Evolutionary conservation across 64 coral and sea anemone genomes (phyloP).

Genomic region (Pachyseris speciosa): DNA sequence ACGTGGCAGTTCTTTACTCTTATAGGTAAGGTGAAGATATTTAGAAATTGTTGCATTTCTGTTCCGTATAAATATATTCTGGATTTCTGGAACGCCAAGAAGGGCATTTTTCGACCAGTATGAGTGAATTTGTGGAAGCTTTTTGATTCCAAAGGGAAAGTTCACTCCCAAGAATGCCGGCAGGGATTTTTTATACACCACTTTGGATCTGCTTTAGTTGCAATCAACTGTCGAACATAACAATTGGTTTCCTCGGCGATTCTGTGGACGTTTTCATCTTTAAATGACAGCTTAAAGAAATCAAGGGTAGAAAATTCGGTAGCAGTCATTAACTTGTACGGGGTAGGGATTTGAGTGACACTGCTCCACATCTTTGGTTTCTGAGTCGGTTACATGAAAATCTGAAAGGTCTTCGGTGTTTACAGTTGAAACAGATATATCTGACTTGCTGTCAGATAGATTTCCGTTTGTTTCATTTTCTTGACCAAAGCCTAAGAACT

Average conservation of each 20-base stretch:
- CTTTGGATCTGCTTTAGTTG: not conserved
- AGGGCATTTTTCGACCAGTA: constrained; percentile 35
- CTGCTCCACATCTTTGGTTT: not conserved
- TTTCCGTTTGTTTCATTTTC: constrained; percentile 5
- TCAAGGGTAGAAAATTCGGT: not conserved
- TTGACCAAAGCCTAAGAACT: constrained; percentile 19
- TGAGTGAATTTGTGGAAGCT: not conserved
- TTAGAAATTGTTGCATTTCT: not conserved
- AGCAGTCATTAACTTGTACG: not conserved
- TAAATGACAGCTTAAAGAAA: constrained; percentile 5
- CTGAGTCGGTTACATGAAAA: not conserved
- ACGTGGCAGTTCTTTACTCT: constrained; percentile 2
- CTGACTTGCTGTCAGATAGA: constrained; percentile 23
- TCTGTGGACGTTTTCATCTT: not conserved
- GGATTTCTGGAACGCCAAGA: constrained; percentile 7
- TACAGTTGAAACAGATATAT: constrained; percentile 41
- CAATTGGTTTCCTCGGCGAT: constrained; percentile 18
- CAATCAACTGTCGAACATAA: not conserved
- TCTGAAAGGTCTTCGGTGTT: constrained; percentile 48
- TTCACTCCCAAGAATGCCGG: constrained; percentile 9
- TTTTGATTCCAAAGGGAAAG: constrained; percentile 20
- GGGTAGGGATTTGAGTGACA: not conserved
- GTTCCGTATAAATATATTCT: constrained; percentile 19
- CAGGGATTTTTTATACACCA: not conserved
- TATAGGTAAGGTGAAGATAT: constrained; percentile 46